Base-by-base conservation (phyloP, 1,140 invertebrate genomes). In the Caenorhabditis latens region DNA sequence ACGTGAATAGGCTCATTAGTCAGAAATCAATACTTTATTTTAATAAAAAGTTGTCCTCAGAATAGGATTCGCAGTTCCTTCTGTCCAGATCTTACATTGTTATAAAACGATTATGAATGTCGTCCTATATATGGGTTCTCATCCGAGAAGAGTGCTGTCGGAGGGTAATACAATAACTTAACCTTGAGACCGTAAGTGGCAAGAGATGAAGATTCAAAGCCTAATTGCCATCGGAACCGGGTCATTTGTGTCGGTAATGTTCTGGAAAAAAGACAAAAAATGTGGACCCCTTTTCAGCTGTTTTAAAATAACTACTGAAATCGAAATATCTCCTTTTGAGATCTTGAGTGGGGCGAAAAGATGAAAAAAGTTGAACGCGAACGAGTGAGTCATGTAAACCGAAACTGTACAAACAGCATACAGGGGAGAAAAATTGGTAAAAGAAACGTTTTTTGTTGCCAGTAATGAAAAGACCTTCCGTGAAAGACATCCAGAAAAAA, bases 331-430 rank as follows among this genome's bases (percentile, higher is more conserved):
- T 13, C 5, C 9, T 48, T 42, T 79, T n/a, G 21, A 0, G 65
- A 46, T 13, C 16, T 14, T 50, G 71, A 50, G 71, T 79, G 46
- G 40, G 71, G 3, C 71, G 71, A 79, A 48, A 8, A 19, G 14
- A 40, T 79, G 71, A 71, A 50, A 50, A 79, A 50, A n/a, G 9
- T 13, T 53, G 16, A 79, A 50, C 14, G 21, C 24, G 46, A 53
- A n/a, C 11, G 43, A 71, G 65, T 71, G 67, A 19, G 42, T 46
- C 50, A 32, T 79, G 71, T 48, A 79, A 79, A 79, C 8, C 6
- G 71, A 79, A 79, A 79, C 71, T 79, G 46, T 50, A 79, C 71
- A 79, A 79, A 79, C 46, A 79, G 7, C 46, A 11, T 79, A 11
- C 11, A 11, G 43, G 46, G 0, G 40, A 24, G 9, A 50, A 11